Evolutionary conservation across 30 jellyfish, hydroid and myxozoan genomes (phyloP), one percentile per base, ranked within the genome.

Genomic region (Chrysaora quinquecirrha): DNA sequence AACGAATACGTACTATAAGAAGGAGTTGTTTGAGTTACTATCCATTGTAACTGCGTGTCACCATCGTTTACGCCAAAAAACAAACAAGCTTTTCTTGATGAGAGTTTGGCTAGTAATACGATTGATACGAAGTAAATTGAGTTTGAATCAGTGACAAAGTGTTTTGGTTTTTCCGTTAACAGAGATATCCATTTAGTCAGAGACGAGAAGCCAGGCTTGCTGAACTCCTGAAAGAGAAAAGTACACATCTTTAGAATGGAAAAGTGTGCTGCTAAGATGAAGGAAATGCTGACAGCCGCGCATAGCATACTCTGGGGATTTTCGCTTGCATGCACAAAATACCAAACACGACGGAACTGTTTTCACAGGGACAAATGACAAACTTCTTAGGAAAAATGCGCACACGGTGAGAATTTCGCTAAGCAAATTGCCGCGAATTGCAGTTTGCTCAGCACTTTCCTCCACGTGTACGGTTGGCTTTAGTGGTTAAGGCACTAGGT

Each of bases 41-140:
- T 48, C 71, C 89, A 61, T 30, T 24, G 46, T 22, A 32, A 1
- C 24, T 14, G 35, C 3, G 23, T 25, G 23, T 30, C 52, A 3
- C 27, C 29, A 10, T 16, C 27, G 3, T 16, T 52, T 19, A 52
- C 29, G 25, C 68, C 68, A 20, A 52, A 3, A 20, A 16, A 20
- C 68, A 52, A 10, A 4, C 68, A 25, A 10, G 29, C 19, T 52
- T 19, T 16, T 9, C 7, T 10, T 19, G 73, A 23, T 11, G 80
- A 30, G 3, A 78, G 46, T 30, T 43, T 64, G 24, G 89, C 89
- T 23, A 28, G n/a, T 61, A 78, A 1, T 16, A 43, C 23, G 3
- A 43, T 23, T 12, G 89, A 61, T 14, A 78, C 31, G 18, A 78
- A 21, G 18, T 78, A 78, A 22, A 75, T 2, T 10, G 43, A 24